A percentile compares a stretch with the other conserved stretches of the same genome.
phyloP scores from a whole-genome alignment of 2,888 invertebrate species.

The Habrosyne pyritoides region DNA sequence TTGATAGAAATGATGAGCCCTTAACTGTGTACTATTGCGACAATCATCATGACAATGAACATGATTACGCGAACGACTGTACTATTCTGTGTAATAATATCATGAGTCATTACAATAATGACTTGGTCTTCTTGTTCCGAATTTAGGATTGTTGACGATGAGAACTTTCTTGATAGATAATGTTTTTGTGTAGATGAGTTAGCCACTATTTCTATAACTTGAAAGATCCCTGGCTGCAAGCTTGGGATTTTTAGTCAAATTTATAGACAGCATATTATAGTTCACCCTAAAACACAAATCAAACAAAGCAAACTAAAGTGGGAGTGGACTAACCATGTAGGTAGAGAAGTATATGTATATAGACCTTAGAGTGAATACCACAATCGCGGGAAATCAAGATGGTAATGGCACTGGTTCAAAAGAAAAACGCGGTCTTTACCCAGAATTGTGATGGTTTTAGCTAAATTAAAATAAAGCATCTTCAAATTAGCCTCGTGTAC shows the following conservation, averaged over 20 bases:
- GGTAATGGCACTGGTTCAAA: too few relatives aligned
- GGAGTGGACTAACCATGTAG: too few relatives aligned
- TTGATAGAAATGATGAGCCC: not conserved
- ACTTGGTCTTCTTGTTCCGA: conserved; percentile 30
- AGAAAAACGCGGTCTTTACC: too few relatives aligned
- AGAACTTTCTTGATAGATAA: not conserved
- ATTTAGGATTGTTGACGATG: not conserved
- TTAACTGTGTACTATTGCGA: not conserved
- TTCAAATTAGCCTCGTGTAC: too few relatives aligned
- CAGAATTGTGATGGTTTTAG: too few relatives aligned
- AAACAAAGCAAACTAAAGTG: too few relatives aligned
- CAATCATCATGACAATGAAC: not conserved
- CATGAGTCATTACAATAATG: conserved; percentile 50
- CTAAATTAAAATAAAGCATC: too few relatives aligned
- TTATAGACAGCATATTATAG: too few relatives aligned
- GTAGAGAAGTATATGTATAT: too few relatives aligned
- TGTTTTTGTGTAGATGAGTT: not conserved
- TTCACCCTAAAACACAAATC: too few relatives aligned
- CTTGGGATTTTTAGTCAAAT: not conserved
- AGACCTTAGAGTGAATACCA: too few relatives aligned
- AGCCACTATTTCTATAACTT: not conserved
- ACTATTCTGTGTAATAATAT: conserved; percentile 39
- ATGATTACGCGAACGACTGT: conserved; percentile 24
- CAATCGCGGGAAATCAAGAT: too few relatives aligned
- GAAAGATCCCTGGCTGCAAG: not conserved